Base-by-base conservation (phyloP, 2,113 vertebrate species). In the Hassar affinis region DNA sequence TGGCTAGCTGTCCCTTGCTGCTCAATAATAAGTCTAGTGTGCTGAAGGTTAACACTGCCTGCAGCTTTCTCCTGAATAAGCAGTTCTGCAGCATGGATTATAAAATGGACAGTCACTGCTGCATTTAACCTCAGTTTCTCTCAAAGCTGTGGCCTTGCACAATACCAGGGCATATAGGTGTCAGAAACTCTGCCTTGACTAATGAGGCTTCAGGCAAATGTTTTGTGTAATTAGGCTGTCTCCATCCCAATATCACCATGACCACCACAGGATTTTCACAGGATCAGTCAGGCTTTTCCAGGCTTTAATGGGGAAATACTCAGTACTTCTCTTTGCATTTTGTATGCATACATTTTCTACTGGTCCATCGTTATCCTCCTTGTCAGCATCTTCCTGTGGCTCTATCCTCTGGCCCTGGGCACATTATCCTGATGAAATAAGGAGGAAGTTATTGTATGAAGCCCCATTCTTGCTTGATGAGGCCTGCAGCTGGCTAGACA, bases 381-480 rank as follows among this genome's bases (percentile, higher is more conserved):
- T 22, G 7, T 45, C 52, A 52, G 52, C 42, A 30, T 22, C 68
- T 33, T 79, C 59, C 27, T 57, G 18, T 49, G 68, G 20, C 71
- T 77, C 33, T 56, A 49, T 56, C 61, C 71, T 66, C 59, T 47
- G 56, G 66, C 42, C 61, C 10, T 42, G 6, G 71, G 45, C 75
- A 78, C 15, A 72, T 64, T 80, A 33, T 52, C 57, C 61, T 79
- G 75, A 79, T 74, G 51, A 83, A 82, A 71, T 27, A 38, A 82
- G 83, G 38, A 84, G 83, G 77, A 84, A 78, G 75, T 81, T 56
- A 61, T 72, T 78, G 78, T 72, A 72, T 82, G 61, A 59, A 35
- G 57, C 86, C 87, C 69, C 62, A 62, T 86, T 89, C 74, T 69
- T 75, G 75, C 80, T 82, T 84, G 81, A 86, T 88, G 88, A 89